Conservation (phyloP, 2,888 invertebrate genomes). For the Bruchidius siliquastri region DNA sequence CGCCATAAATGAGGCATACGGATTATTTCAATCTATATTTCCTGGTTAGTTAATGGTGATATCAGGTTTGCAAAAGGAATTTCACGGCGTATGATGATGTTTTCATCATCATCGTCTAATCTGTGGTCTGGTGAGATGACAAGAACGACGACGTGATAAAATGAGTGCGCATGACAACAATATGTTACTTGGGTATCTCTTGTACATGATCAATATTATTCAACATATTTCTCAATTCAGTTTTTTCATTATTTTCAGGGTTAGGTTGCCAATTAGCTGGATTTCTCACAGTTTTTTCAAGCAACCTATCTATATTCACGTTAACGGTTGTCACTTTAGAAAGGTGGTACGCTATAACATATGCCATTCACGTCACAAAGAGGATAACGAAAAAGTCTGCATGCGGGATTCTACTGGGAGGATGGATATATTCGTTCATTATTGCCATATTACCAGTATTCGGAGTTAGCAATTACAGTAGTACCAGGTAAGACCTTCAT, state of each 20-base stretch:
- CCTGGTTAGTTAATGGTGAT: too few relatives aligned
- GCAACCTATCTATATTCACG: constrained; percentile 83
- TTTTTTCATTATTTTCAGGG: constrained; percentile 43
- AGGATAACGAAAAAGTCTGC: constrained; percentile 70
- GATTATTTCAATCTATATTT: too few relatives aligned
- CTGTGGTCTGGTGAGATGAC: too few relatives aligned
- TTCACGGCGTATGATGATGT: too few relatives aligned
- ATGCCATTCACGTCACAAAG: constrained; percentile 77
- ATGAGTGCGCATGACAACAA: too few relatives aligned
- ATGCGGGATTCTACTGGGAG: constrained; percentile 68
- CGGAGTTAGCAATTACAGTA: constrained; percentile 83
- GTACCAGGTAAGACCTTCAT: constrained; percentile 58
- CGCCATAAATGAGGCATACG: too few relatives aligned
- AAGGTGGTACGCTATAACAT: constrained; percentile 78
- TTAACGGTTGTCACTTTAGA: constrained; percentile 82
- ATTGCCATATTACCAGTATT: constrained; percentile 77
- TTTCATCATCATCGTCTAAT: too few relatives aligned
- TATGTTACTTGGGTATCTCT: too few relatives aligned
- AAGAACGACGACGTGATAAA: too few relatives aligned
- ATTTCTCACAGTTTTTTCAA: constrained; percentile 81
- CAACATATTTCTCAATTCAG: background rate
- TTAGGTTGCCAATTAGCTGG: constrained; percentile 82
- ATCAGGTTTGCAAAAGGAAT: too few relatives aligned
- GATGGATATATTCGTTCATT: constrained; percentile 73
- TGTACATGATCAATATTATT: too few relatives aligned